Evolutionary conservation across 1,140 invertebrate genomes (phyloP).

Genomic region (Heliconius nattereri): DNA sequence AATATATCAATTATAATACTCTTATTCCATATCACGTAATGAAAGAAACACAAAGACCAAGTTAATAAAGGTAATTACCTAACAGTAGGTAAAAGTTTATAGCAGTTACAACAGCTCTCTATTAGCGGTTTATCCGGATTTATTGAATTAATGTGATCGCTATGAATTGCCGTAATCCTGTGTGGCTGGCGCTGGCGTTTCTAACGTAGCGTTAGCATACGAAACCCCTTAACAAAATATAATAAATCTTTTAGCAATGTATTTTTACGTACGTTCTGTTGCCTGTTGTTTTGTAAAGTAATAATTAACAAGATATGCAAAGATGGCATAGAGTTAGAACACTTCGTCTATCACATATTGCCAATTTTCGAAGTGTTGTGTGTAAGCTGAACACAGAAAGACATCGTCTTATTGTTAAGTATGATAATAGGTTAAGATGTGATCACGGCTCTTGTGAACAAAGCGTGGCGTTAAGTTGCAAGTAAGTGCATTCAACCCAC

Average conservation of each 20-base stretch:
- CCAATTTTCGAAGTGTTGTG: too few species aligned
- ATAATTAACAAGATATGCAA: too few species aligned
- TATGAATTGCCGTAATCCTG: conserved; percentile 5
- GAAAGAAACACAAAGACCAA: not conserved
- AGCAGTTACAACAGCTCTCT: not conserved
- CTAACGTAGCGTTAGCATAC: not conserved
- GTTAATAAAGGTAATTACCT: not conserved
- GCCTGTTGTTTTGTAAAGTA: too few species aligned
- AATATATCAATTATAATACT: too few species aligned
- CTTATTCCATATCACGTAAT: too few species aligned
- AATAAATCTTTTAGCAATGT: too few species aligned
- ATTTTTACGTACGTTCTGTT: too few species aligned
- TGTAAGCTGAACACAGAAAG: too few species aligned
- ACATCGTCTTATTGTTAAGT: too few species aligned
- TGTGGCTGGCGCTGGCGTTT: not conserved
- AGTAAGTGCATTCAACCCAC: not conserved
- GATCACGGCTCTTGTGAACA: not conserved
- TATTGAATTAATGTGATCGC: conserved; percentile 6
- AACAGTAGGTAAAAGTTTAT: not conserved
- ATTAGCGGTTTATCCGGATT: conserved; percentile 2
- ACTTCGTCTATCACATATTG: too few species aligned
- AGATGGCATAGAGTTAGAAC: too few species aligned
- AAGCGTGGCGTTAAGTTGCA: not conserved
- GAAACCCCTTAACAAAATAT: not conserved
- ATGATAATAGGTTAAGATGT: too few species aligned